Evolutionary conservation across 1,140 invertebrate genomes (phyloP), one percentile per base, ranked within the genome.

Genomic region (Pinna nobilis): DNA sequence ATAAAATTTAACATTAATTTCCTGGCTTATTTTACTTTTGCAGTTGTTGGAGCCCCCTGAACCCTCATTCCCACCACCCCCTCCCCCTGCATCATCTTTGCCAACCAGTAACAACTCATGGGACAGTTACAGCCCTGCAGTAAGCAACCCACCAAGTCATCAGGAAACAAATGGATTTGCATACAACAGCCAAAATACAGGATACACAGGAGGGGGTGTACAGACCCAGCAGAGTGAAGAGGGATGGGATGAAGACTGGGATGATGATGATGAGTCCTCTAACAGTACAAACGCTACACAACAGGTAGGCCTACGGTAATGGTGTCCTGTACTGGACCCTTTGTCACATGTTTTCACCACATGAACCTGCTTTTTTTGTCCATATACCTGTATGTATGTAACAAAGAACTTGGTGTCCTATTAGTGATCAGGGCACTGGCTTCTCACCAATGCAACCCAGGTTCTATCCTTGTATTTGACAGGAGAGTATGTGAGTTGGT

Each of bases 241-340:
- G 82, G 93, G 91, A 77, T 94, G 93, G 92, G 95, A 96, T 70
- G 95, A 96, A 84, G 95, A 95, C 67, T 96, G 95, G 94, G 94
- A 96, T 76, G 95, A 96, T 86, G 95, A 97, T 87, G 91, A 93
- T 39, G 86, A 86, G n/a, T 83, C 86, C 11, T 87, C 84, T 50
- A 84, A 84, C 25, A 84, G 84, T 35, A 87, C 84, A 32, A 76
- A 53, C 15, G 32, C 32, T 35, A 63, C 59, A 39, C 39, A 35
- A 25, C 59, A 39, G 35, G 59, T 63, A 44, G n/a, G 32, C 9
- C 55, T 20, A 23, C 15, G 20, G 50, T 25, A 11, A 53, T 4
- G 25, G 50, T 28, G 44, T n/a, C n/a, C n/a, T n/a, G n/a, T n/a
- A n/a, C n/a, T n/a, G n/a, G n/a, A n/a, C n/a, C n/a, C n/a, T n/a